phyloP scores from a whole-genome alignment of 1,140 invertebrate species.

The Pectinophora gossypiella region DNA sequence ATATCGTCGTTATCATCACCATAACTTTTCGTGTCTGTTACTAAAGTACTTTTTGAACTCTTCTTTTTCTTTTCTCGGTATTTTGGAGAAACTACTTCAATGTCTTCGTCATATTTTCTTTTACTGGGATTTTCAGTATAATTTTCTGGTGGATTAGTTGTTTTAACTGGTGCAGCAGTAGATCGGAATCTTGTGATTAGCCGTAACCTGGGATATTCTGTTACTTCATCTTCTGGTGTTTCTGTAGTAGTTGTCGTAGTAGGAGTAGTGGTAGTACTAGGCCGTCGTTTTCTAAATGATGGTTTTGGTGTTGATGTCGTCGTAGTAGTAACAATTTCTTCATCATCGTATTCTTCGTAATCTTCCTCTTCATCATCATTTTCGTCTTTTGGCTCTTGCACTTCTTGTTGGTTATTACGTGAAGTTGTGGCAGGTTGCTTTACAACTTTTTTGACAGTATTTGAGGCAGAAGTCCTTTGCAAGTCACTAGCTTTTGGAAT shows the following conservation, averaged over 20 bases:
- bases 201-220: constrained; percentile 26
- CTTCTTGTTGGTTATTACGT: background rate
- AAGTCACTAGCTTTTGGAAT: constrained; percentile 33
- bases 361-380: constrained; percentile 26
- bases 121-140: constrained; percentile 8
- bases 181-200: constrained; percentile 45
- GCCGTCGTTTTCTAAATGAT: constrained; percentile 16
- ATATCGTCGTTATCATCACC: constrained; percentile 55
- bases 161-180: constrained; percentile 8
- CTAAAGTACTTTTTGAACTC: constrained; percentile 49
- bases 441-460: constrained; percentile 35
- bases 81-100: constrained; percentile 30
- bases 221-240: constrained; percentile 20
- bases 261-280: constrained; percentile 15
- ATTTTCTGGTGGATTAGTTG: constrained; percentile 6
- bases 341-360: constrained; percentile 39
- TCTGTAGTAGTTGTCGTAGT: constrained; percentile 16
- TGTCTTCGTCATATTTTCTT: constrained; percentile 10
- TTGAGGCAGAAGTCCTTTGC: constrained; percentile 39
- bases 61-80: constrained; percentile 63
- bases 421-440: constrained; percentile 17
- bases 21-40: constrained; percentile 59
- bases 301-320: constrained; percentile 22
- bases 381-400: too few relatives aligned
- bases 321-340: constrained; percentile 22